Percentiles rank a stretch among this genome's conserved stretches.
phyloP scores from a whole-genome alignment of 2,888 invertebrate species.

The Orthonychiurus folsomi region DNA sequence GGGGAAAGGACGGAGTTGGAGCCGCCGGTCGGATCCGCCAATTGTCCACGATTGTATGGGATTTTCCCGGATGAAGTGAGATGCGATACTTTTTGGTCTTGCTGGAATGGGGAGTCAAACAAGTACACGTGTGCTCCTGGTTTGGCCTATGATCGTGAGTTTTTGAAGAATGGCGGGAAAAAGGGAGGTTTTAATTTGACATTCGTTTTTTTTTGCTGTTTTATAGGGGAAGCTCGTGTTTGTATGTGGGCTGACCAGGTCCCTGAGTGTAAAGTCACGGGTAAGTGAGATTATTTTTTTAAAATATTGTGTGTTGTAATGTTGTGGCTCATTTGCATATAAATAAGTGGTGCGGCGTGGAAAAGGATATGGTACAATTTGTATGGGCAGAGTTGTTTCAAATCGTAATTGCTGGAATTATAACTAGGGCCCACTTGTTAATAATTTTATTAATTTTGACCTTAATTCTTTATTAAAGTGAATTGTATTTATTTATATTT shows the following conservation, averaged over 20 bases:
- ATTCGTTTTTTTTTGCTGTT: too few relatives aligned
- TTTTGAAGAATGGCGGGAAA: too few relatives aligned
- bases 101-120: conserved; percentile 91
- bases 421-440: too few relatives aligned
- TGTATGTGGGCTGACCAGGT: conserved; percentile 97
- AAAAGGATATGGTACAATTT: too few relatives aligned
- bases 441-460: too few relatives aligned
- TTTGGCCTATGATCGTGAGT: conserved; percentile 81
- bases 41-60: conserved; percentile 79
- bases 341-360: background rate
- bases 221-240: conserved; percentile 55
- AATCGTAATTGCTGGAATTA: too few relatives aligned
- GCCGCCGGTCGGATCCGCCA: conserved; percentile 71
- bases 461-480: too few relatives aligned
- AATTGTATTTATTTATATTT: too few relatives aligned
- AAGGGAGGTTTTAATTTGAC: too few relatives aligned
- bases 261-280: conserved; percentile 80
- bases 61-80: conserved; percentile 70
- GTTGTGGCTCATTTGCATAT: background rate
- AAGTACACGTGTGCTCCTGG: conserved; percentile 91
- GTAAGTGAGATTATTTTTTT: conserved; percentile 48
- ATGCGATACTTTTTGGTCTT: conserved; percentile 58
- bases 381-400: too few relatives aligned
- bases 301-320: background rate
- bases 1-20: conserved; percentile 79